phyloP scores from a whole-genome alignment of 2,797 vertebrate genomes.

The Sebastes matsubarae region DNA sequence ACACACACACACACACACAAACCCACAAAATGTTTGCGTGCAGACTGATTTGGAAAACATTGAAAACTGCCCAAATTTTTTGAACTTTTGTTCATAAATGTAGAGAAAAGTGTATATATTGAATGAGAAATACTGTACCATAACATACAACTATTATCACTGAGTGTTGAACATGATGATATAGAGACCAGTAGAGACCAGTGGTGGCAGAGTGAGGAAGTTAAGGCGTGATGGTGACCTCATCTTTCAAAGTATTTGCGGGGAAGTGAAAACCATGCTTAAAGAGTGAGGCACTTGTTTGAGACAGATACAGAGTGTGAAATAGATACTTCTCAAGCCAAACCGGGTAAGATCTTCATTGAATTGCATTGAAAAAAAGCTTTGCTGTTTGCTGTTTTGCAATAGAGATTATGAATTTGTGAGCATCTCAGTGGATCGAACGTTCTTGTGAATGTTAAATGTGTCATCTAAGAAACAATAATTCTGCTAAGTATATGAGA shows the following conservation, averaged over 20 bases:
- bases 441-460: not conserved
- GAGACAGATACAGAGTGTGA: constrained; percentile 8
- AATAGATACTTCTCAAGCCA: constrained; percentile 16
- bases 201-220: constrained; percentile 43
- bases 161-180: not conserved
- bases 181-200: not conserved
- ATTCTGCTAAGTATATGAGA: not conserved
- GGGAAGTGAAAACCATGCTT: constrained; percentile 35
- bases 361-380: not conserved
- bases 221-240: constrained; percentile 35
- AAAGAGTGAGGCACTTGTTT: not conserved
- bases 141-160: not conserved
- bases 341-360: constrained; percentile 33
- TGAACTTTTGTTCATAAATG: not conserved
- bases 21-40: not conserved
- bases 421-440: not conserved
- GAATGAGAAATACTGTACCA: not conserved
- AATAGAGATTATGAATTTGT: not conserved
- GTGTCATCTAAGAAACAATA: not conserved
- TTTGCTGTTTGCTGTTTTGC: not conserved
- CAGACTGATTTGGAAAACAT: not conserved
- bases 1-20: not conserved
- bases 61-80: not conserved
- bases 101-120: not conserved
- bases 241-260: constrained; percentile 18